A percentile compares a stretch with the other conserved stretches of the same genome.
These are phyloP conservation scores for Drosophila mettleri DNA, from an alignment of 2,888 invertebrate species.

Conservation along the genomic window DNA sequence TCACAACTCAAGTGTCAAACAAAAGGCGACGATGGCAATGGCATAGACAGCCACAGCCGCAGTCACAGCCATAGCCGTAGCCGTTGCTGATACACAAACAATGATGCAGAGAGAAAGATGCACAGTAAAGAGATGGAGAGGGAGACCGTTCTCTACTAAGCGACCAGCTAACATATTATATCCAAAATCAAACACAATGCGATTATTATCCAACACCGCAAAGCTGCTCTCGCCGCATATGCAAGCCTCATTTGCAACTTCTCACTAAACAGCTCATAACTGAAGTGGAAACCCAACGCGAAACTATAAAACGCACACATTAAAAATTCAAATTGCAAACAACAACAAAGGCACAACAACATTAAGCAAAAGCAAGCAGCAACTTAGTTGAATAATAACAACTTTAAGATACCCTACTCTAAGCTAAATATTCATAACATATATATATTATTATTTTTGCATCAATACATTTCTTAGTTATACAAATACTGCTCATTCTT, in stretches of 20 bases:
- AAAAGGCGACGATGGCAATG: conserved; percentile 65
- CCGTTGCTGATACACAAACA: conserved; percentile 20
- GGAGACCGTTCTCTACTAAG: background rate
- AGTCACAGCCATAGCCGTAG: conserved; percentile 16
- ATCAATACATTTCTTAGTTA: background rate
- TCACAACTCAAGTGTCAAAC: conserved; percentile 71
- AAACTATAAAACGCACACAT: conserved; percentile 34
- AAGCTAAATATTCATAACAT: background rate
- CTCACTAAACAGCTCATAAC: conserved; percentile 37
- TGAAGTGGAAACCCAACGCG: conserved; percentile 22
- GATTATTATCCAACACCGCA: conserved; percentile 7
- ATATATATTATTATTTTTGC: background rate
- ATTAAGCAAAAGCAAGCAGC: background rate
- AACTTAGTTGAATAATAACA: background rate
- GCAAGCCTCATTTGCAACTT: conserved; percentile 15
- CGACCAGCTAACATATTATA: conserved; percentile 2
- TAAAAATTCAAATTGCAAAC: conserved; percentile 30
- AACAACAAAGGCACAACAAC: conserved; percentile 19
- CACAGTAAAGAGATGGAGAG: background rate
- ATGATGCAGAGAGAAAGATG: conserved; percentile 1
- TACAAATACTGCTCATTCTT: background rate
- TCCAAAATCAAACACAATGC: conserved; percentile 12
- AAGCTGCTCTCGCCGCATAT: background rate
- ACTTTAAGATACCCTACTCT: background rate
- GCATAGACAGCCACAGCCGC: conserved; percentile 28